phyloP scores from a whole-genome alignment of 2,113 vertebrate species.

The Psephotus haematonotus region DNA sequence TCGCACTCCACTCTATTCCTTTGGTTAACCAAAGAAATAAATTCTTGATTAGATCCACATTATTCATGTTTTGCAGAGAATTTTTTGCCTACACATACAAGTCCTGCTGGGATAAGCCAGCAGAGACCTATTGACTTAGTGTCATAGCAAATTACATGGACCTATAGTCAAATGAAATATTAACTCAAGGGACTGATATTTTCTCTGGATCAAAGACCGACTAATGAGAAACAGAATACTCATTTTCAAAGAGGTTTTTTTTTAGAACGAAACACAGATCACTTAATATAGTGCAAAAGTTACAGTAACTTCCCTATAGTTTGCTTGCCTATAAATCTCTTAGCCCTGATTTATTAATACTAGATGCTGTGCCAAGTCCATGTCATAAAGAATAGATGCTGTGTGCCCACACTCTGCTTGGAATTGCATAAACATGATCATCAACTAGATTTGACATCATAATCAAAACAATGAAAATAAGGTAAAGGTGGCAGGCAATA shows the following conservation, averaged over 20 bases:
- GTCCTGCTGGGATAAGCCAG: constrained; percentile 26
- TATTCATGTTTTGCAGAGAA: constrained; percentile 26
- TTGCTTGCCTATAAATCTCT: constrained; percentile 40
- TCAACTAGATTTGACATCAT: constrained; percentile 51
- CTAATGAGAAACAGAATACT: constrained; percentile 55
- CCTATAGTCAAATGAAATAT: constrained; percentile 11
- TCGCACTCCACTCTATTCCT: constrained; percentile 31
- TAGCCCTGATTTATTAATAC: constrained; percentile 52
- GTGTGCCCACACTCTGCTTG: constrained; percentile 1
- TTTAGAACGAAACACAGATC: constrained; percentile 14
- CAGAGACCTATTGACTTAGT: constrained; percentile 43
- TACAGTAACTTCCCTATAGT: constrained; percentile 17
- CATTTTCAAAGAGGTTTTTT: not conserved
- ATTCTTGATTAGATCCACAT: constrained; percentile 47
- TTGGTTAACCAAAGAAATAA: constrained; percentile 47
- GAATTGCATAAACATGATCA: constrained; percentile 39
- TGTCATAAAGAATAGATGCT: constrained; percentile 17
- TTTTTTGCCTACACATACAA: constrained; percentile 33
- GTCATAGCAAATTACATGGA: constrained; percentile 44
- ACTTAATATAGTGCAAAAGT: constrained; percentile 3
- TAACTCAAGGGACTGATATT: constrained; percentile 42
- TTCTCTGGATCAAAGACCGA: constrained; percentile 3
- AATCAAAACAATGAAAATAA: constrained; percentile 63
- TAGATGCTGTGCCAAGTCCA: constrained; percentile 13
- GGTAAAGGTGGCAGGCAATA: constrained; percentile 18